Evolutionary conservation across 1,140 invertebrate species (phyloP), one percentile per base, ranked within the genome.

Genomic region (Phymorhynchus buccinoides): DNA sequence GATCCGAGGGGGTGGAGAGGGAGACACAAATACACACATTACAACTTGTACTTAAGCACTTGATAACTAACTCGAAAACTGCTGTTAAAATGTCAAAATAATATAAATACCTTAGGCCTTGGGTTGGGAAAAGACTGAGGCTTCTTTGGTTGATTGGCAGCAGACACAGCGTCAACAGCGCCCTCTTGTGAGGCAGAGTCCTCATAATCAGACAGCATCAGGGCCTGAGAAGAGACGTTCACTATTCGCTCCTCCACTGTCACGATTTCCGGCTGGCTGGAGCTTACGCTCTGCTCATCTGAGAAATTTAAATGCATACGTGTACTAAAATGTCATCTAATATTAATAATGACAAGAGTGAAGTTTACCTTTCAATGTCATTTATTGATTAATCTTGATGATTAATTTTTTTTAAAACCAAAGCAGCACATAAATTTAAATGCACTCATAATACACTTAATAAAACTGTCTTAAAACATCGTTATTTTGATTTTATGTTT

Each of bases 211-310:
- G 81, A 83, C 41, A 44, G 32, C 62, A 83, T 4, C 37, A 73
- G 16, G 62, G 81, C 81, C 41, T 83, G 81, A 16, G 90, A 88
- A 30, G 89, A 89, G 12, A 91, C 83, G 9, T 89, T 91, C 27
- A 91, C 89, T 71, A 91, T 88, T 79, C 86, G 85, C 80, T 91
- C 89, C 37, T 85, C 88, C 18, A 91, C 86, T 35, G 89, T 91
- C 16, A 90, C 84, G 35, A 91, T 91, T 66, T 90, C 89, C 41
- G 89, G 85, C 83, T 89, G 88, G 83, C 87, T 88, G 52, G 87
- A 88, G 22, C 62, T 86, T 48, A 85, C 77, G 62, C 88, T 90
- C 41, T 42, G 80, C 14, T 44, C 80, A 39, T 86, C 85, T 83
- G 79, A 1, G 9, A 66, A 16, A 78, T 32, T 30, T 3, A 73